phyloP scores from a whole-genome alignment of 1,140 invertebrate genomes.

The Diprion similis region DNA sequence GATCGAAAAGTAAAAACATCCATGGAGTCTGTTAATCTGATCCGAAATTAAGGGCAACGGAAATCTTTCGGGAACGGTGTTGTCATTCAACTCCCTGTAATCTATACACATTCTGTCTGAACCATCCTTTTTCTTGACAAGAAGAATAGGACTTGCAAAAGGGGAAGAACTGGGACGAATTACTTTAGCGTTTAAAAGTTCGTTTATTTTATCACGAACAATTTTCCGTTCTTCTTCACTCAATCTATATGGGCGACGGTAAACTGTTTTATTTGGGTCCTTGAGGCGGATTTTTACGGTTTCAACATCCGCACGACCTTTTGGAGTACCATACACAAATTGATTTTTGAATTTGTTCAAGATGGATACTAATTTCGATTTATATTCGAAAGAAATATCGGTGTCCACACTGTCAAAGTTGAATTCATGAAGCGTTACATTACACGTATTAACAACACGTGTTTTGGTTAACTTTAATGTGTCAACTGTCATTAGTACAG shows the following conservation, averaged over 20 bases:
- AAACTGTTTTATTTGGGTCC: constrained; percentile 23
- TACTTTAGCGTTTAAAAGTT: constrained; percentile 21
- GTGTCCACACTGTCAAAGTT: neutral
- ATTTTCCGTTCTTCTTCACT: constrained; percentile 18
- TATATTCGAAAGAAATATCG: neutral
- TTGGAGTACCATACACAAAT: neutral
- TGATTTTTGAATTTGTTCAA: neutral
- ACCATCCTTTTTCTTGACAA: constrained; percentile 56
- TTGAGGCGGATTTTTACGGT: constrained; percentile 19
- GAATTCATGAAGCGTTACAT: neutral
- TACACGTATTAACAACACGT: neutral
- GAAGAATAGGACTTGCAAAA: constrained; percentile 47
- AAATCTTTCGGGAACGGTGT: constrained; percentile 52
- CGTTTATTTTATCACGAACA: constrained; percentile 23
- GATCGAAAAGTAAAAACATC: constrained; percentile 30
- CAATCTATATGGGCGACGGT: constrained; percentile 24
- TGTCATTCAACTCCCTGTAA: constrained; percentile 49
- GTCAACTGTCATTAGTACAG: neutral
- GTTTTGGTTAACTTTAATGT: neutral
- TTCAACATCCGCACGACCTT: neutral
- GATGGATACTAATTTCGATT: neutral
- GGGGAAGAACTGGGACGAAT: constrained; percentile 37
- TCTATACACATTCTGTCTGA: constrained; percentile 53
- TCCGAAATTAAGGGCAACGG: constrained; percentile 55
- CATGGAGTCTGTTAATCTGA: constrained; percentile 47